Evolutionary conservation across 2,888 invertebrate genomes (phyloP).

Genomic region (Plagodis pulveraria): DNA sequence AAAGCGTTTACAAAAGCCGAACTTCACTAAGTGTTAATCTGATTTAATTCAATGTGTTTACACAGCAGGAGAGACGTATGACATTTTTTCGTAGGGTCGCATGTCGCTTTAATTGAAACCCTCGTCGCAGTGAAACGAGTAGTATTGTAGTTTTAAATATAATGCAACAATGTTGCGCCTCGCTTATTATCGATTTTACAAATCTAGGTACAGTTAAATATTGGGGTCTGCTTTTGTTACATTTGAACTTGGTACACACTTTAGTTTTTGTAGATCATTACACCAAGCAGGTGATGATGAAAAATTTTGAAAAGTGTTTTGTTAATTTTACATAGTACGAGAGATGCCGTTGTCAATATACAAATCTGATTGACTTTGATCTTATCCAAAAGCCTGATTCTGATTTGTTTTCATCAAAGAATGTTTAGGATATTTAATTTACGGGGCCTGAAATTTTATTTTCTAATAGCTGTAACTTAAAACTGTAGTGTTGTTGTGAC

Average conservation of each 20-base stretch:
- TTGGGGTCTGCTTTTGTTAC: conserved; percentile 5
- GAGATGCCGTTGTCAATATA: too few relatives aligned
- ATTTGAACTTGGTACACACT: not conserved
- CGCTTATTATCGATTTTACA: conserved; percentile 20
- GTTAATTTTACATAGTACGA: too few relatives aligned
- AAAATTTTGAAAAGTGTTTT: not conserved
- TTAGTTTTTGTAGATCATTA: not conserved
- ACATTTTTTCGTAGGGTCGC: conserved; percentile 60
- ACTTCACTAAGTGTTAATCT: conserved; percentile 80
- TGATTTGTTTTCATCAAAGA: too few relatives aligned
- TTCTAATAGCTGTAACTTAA: too few relatives aligned
- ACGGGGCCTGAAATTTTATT: too few relatives aligned
- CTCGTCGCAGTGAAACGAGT: conserved; percentile 24
- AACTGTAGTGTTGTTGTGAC: too few relatives aligned
- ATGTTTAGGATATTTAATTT: too few relatives aligned
- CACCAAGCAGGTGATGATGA: not conserved
- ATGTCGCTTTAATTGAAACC: conserved; percentile 32
- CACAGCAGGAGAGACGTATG: conserved; percentile 69
- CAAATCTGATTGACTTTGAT: too few relatives aligned
- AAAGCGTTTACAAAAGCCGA: conserved; percentile 69
- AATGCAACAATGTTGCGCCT: conserved; percentile 39
- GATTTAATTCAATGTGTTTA: conserved; percentile 79
- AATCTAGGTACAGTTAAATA: conserved; percentile 17
- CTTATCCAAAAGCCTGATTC: too few relatives aligned
- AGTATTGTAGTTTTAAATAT: conserved; percentile 51